phyloP scores from a whole-genome alignment of 2,113 vertebrate genomes.

The Oophaga pumilio region DNA sequence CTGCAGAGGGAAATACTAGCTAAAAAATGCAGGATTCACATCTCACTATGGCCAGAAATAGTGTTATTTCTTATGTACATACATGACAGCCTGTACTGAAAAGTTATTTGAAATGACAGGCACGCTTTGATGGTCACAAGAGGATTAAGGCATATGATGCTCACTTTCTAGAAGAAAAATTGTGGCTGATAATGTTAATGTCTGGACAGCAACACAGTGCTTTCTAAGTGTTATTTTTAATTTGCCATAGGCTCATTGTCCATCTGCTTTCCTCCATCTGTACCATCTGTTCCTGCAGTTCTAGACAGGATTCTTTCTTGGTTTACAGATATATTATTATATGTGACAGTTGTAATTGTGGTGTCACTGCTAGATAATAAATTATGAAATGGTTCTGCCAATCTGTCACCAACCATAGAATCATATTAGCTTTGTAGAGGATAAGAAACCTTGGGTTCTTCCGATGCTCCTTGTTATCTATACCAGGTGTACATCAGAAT shows the following conservation, averaged over 20 bases:
- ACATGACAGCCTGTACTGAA: no score
- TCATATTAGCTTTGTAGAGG: not conserved
- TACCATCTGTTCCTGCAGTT: not conserved
- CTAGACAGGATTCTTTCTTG: not conserved
- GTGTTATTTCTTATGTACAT: no score
- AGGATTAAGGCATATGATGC: no score
- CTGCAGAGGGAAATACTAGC: no score
- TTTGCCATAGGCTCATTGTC: not conserved
- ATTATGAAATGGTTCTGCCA: not conserved
- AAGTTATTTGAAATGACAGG: no score
- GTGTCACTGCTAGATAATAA: not conserved
- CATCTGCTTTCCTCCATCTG: constrained; percentile 2
- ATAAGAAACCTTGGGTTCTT: not conserved
- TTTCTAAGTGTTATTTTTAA: not conserved
- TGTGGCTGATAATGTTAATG: not conserved
- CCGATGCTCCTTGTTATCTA: not conserved
- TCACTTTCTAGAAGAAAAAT: no score
- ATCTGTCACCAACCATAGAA: not conserved
- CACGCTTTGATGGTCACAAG: no score
- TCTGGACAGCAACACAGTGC: not conserved
- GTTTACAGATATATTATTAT: not conserved
- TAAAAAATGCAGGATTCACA: no score
- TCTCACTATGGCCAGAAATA: no score
- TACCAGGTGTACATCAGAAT: not conserved
- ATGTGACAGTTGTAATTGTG: not conserved